Percentiles rank a stretch among this genome's conserved stretches.
phyloP scores from a whole-genome alignment of 2,797 vertebrate species.

The Chrosomus eos region DNA sequence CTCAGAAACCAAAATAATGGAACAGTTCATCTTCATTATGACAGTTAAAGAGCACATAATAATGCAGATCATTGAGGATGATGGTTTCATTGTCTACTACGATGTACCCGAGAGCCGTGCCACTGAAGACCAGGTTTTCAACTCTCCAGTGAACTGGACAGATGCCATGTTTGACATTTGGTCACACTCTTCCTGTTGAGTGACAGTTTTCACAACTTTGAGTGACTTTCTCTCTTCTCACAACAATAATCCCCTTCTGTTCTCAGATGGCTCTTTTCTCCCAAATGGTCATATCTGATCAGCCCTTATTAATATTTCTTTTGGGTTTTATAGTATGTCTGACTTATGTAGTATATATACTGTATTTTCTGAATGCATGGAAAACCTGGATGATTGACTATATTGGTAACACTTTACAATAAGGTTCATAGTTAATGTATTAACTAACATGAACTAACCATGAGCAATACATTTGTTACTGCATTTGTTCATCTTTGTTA shows the following conservation, averaged over 20 bases:
- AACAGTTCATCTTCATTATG: not conserved
- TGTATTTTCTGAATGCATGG: not conserved
- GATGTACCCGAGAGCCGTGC: constrained; percentile 51
- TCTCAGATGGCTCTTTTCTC: constrained; percentile 52
- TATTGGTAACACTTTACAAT: too few relatives aligned
- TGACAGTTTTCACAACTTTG: constrained; percentile 65
- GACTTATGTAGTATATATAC: not conserved
- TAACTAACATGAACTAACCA: too few relatives aligned
- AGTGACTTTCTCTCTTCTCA: constrained; percentile 64
- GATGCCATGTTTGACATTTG: constrained; percentile 64
- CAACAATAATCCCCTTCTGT: constrained; percentile 64
- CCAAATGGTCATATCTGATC: constrained; percentile 49
- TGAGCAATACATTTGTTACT: too few relatives aligned
- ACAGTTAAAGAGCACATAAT: not conserved
- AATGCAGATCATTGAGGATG: constrained; percentile 1
- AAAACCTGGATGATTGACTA: not conserved
- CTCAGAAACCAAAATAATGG: not conserved
- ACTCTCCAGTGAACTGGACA: constrained; percentile 62
- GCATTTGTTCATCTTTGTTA: too few relatives aligned
- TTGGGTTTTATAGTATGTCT: not conserved
- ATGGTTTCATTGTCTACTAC: constrained; percentile 43
- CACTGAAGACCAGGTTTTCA: constrained; percentile 61
- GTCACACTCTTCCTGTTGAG: constrained; percentile 61
- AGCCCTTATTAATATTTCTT: constrained; percentile 41
- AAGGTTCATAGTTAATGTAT: too few relatives aligned